phyloP scores from a whole-genome alignment of 2,113 vertebrate species.

The Camelus bactrianus region DNA sequence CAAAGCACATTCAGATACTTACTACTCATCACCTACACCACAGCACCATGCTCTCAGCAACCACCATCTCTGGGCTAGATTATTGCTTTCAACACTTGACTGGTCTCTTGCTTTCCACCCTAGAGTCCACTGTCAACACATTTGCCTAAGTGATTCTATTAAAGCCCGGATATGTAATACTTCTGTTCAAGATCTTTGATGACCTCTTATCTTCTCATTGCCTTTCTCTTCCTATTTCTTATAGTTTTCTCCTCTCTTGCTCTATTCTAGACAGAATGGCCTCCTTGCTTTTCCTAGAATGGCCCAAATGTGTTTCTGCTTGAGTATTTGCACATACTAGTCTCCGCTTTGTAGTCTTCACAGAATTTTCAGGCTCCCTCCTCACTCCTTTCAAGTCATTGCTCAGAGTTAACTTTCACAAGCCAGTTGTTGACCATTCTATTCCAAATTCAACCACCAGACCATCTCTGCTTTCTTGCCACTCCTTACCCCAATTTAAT shows the following conservation, averaged over 20 bases:
- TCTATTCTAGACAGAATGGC: background rate
- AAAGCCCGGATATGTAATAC: background rate
- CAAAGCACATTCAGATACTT: background rate
- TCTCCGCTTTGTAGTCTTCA: background rate
- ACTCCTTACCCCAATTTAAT: background rate
- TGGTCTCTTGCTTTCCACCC: background rate
- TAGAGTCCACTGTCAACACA: background rate
- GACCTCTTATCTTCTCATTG: background rate
- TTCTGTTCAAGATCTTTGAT: background rate
- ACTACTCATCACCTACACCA: accelerated
- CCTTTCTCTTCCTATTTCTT: background rate
- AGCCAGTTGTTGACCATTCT: background rate
- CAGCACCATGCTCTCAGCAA: background rate
- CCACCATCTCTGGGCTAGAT: background rate
- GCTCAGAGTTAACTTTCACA: background rate
- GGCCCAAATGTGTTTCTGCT: accelerated
- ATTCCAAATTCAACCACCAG: background rate
- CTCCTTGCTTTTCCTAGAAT: background rate
- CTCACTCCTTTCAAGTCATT: background rate
- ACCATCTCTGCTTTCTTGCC: accelerated
- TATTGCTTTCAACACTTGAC: background rate
- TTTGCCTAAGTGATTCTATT: background rate
- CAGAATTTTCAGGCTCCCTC: accelerated
- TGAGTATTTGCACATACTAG: background rate
- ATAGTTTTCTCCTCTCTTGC: background rate